Evolutionary conservation across 2,113 vertebrate genomes (phyloP).

Genomic region (Catharus fuscescens): DNA sequence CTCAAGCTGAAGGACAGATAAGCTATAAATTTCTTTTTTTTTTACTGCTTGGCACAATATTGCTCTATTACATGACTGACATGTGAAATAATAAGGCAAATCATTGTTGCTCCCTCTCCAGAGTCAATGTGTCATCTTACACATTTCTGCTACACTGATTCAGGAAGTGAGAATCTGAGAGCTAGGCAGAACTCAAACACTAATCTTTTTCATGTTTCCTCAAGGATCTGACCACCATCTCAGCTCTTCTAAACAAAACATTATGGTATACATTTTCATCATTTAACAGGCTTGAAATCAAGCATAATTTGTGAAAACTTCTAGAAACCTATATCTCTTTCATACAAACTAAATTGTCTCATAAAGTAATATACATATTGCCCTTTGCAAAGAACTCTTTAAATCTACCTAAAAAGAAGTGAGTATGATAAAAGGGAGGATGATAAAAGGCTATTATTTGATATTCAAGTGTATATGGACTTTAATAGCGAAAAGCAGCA

Average conservation of each 20-base stretch:
- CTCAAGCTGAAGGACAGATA: background rate
- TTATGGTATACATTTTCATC: background rate
- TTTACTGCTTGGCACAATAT: background rate
- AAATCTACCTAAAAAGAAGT: background rate
- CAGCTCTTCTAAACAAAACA: background rate
- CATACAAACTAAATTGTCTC: background rate
- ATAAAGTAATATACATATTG: background rate
- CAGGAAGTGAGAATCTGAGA: background rate
- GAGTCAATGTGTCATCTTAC: background rate
- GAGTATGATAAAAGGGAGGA: background rate
- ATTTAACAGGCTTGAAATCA: background rate
- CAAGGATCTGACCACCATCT: background rate
- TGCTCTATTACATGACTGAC: conserved; percentile 4
- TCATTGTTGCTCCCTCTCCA: conserved; percentile 10
- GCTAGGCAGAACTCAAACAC: background rate
- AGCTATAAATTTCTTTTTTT: background rate
- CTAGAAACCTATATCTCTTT: background rate
- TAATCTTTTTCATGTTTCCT: background rate
- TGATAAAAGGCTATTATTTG: background rate
- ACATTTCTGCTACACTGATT: background rate
- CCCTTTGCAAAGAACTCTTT: background rate
- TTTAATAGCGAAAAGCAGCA: background rate
- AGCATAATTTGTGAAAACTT: background rate
- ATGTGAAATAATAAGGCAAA: conserved; percentile 29
- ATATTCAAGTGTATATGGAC: background rate